Evolutionary conservation across 2,888 invertebrate species (phyloP), one percentile per base, ranked within the genome.

Genomic region (Euproctis similis): DNA sequence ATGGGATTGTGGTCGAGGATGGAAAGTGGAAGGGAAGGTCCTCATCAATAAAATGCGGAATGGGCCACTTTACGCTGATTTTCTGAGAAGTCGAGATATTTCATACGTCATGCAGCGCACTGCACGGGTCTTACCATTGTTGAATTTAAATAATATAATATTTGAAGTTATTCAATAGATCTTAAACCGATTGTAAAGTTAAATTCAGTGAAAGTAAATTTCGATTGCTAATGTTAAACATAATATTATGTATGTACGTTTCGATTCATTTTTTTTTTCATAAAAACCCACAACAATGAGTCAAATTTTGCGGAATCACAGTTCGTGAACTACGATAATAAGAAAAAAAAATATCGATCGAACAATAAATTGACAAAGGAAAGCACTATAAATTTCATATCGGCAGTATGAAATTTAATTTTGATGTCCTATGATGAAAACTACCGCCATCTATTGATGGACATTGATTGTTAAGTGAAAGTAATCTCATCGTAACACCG

Each of bases 401-500:
- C n/a, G n/a, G n/a, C 29, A 34, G 31, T 36, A 42, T 31, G 39
- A 45, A 54, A 49, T 34, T 36, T 53, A 51, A 60, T 61, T 55
- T 59, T 36, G 49, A 46, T 42, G 36, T 36, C 33, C 51, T 61
- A 53, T 51, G 54, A 60, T 58, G 50, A 47, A 59, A 50, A 49
- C 37, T 45, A 42, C 43, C 31, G 31, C 16, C 30, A 39, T 39
- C 36, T 32, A 19, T 27, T 31, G 31, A 50, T 46, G 29, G 34
- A 24, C 39, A 50, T 51, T 48, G 46, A 42, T 52, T 53, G 53
- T 50, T 49, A 46, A 67, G 74, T 70, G 75, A 76, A 76, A 76
- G 76, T 74, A 62, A 66, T 69, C 63, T 63, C 50, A 53, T 44
- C 39, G 46, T 34, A 37, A 56, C 39, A 59, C 70, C 68, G 49